A percentile compares a stretch with the other conserved stretches of the same genome.
Evolutionary conservation across 2,888 invertebrate genomes (phyloP).

Genomic region (Campoplex nolae): DNA sequence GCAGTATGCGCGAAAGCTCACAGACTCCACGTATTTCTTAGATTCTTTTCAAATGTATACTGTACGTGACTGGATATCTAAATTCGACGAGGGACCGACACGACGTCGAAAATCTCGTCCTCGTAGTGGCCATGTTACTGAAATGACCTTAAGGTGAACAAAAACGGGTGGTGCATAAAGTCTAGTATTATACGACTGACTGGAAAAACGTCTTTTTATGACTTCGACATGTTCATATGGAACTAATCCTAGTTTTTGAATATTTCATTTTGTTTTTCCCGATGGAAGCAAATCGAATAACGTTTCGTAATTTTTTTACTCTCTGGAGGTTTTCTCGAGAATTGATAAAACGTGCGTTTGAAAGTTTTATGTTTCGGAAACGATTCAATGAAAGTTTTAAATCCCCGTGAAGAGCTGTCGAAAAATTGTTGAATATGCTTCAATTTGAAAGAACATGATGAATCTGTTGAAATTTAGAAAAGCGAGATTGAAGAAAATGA

Average conservation of each 20-base stretch:
- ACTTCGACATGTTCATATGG: neutral
- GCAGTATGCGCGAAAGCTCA: slow-evolving; percentile 9
- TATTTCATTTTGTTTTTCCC: neutral
- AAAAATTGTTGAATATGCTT: neutral
- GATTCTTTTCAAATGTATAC: slow-evolving; percentile 55
- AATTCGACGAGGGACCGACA: slow-evolving; percentile 22
- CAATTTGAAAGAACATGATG: neutral
- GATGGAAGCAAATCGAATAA: no score
- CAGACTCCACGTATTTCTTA: slow-evolving; percentile 44
- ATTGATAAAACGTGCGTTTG: no score
- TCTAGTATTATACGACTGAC: slow-evolving; percentile 1
- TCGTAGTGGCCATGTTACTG: slow-evolving; percentile 4
- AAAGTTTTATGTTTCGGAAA: no score
- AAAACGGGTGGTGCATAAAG: neutral
- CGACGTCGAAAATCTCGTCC: slow-evolving; percentile 49
- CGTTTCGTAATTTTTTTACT: no score
- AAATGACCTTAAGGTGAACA: neutral
- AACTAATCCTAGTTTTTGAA: neutral
- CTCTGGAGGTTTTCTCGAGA: no score
- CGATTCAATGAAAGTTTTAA: neutral
- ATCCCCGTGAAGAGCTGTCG: neutral
- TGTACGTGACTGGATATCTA: slow-evolving; percentile 60
- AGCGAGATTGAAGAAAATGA: neutral
- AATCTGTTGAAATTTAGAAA: neutral
- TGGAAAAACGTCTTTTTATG: neutral